Base-by-base conservation (phyloP, 1,140 invertebrate species). In the Formica exsecta region DNA sequence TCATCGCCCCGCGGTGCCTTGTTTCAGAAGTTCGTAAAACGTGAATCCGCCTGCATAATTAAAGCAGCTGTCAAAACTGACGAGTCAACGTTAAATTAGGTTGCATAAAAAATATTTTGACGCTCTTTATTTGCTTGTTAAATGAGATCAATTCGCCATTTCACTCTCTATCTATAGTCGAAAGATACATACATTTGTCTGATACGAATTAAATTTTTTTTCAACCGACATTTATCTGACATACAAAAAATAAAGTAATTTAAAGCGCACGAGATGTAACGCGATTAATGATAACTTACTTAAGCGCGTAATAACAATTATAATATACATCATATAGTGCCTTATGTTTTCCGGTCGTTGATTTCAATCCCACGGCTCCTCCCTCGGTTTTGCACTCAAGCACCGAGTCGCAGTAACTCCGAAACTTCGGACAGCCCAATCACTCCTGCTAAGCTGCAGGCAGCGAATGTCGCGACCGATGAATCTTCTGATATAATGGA, bases 311-410 rank as follows among this genome's bases (percentile, higher is more conserved):
- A 85, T 77, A 44, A 83, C 44, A 83, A 32, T 86, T 65, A 86
- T 61, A 51, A 74, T 48, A 57, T 61, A 51, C 25, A 44, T 36
- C 38, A 73, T 59, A 51, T 6, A 54, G 48, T 51, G 64, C 65
- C 75, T 65, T 76, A 75, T 74, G 84, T 85, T 91, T 91, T 90
- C 90, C 86, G 66, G 80, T 85, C 88, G 90, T 92, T 90, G 91
- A 90, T 89, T 91, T 92, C 86, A 90, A 91, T 91, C 89, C 90
- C 88, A 85, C 62, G 38, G 29, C 13, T 66, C 76, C 59, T 54
- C 65, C 16, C 68, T 65, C 41, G 77, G 74, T 80, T 86, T 80
- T 68, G 51, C 41, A 32, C 51, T 81, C 64, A 79, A 71, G 62
- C 76, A 62, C 54, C 32, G n/a, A 65, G 22, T 48, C 75, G 54